Conservation (phyloP, 2,113 vertebrate genomes). For the Ailurus styani region DNA sequence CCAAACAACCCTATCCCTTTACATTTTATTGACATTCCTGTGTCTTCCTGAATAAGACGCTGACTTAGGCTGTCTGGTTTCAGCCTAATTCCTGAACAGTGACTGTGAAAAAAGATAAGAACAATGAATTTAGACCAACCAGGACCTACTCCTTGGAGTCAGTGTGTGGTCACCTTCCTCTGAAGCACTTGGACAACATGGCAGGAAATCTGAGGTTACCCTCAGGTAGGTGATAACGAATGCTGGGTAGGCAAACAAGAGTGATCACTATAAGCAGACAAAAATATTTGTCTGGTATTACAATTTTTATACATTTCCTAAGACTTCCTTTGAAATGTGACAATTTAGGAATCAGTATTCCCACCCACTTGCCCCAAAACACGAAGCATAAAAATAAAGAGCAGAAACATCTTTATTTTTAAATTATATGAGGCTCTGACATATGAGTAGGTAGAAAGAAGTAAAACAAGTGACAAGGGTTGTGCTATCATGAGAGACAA, state of each 20-base stretch:
- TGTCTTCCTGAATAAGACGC: not conserved
- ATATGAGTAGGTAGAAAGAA: conserved; percentile 56
- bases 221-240: not conserved
- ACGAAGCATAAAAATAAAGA: conserved; percentile 64
- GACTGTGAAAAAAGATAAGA: not conserved
- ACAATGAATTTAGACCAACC: not conserved
- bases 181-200: not conserved
- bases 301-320: conserved; percentile 1
- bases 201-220: not conserved
- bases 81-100: not conserved
- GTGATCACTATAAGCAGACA: not conserved
- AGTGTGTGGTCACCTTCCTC: not conserved
- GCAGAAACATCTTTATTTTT: conserved; percentile 36
- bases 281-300: conserved; percentile 17
- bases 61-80: not conserved
- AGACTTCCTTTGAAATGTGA: conserved; percentile 49
- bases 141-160: not conserved
- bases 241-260: not conserved
- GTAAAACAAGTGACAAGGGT: conserved; percentile 55
- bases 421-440: conserved; percentile 48
- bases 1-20: not conserved
- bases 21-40: not conserved
- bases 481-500: conserved; percentile 45
- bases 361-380: conserved; percentile 44
- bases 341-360: conserved; percentile 21